Percentiles rank a stretch among this genome's conserved stretches.
phyloP scores from a whole-genome alignment of 2,113 vertebrate species.

The Phyllopteryx taeniolatus region DNA sequence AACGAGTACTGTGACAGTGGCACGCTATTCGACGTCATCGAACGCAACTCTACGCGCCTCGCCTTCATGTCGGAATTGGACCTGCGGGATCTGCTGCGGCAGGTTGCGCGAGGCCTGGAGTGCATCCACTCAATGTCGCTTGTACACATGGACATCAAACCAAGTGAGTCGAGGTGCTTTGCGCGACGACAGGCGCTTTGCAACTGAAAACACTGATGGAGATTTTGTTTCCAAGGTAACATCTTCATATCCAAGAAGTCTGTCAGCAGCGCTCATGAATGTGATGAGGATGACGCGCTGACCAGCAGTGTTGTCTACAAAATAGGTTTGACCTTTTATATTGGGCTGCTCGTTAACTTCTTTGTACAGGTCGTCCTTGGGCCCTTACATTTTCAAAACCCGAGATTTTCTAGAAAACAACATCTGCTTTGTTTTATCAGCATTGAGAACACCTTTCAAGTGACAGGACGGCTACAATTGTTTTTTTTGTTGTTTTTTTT shows the following conservation, averaged over 20 bases:
- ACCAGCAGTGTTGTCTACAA: conserved; percentile 87
- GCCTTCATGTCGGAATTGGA: conserved; percentile 84
- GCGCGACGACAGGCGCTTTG: not conserved
- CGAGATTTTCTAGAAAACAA: no score
- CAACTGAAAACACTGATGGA: not conserved
- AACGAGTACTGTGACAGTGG: conserved; percentile 98
- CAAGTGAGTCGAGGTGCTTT: conserved; percentile 80
- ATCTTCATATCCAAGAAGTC: conserved; percentile 93
- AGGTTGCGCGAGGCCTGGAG: conserved; percentile 88
- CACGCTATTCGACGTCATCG: conserved; percentile 89
- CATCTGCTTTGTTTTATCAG: no score
- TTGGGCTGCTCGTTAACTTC: not conserved
- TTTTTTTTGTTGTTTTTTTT: no score
- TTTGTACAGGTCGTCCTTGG: no score
- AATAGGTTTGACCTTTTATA: conserved; percentile 79
- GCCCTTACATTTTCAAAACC: no score
- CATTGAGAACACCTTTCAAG: no score
- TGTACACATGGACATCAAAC: conserved; percentile 99
- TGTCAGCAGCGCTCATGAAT: conserved; percentile 79
- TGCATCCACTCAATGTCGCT: conserved; percentile 95
- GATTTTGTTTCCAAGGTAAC: conserved; percentile 77
- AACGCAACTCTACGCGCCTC: conserved; percentile 86
- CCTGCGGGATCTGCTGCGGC: conserved; percentile 89
- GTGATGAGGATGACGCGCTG: conserved; percentile 86
- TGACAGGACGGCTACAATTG: no score